Evolutionary conservation across 2,797 vertebrate genomes (phyloP), one percentile per base, ranked within the genome.

Genomic region (Antennarius maculatus): DNA sequence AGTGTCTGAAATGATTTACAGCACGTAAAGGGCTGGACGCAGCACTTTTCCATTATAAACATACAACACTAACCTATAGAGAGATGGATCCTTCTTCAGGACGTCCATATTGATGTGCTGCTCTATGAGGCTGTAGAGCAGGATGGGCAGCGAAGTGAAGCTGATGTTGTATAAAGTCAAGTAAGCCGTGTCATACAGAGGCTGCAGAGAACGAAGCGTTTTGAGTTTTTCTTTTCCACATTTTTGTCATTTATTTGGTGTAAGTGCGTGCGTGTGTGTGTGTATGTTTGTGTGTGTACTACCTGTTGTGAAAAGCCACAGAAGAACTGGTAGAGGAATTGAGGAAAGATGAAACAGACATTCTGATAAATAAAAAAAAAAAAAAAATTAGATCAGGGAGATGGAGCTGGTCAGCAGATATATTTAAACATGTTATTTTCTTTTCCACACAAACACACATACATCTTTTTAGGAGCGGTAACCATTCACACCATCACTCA

Each of bases 261-360:
- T 41, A 11, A 2, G 27, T 2, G 39, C 42, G 1, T 16, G 11
- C 45, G 31, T 29, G 11, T 63, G 3, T 28, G 14, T 45, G 37
- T 15, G 47, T 29, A 29, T 58, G 55, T 45, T 11, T 29, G 27
- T 41, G 17, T 56, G 43, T 42, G 18, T 42, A 7, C 78, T 89
- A 98, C 97, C 95, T 99, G 97, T 80, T 99, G 97, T 57, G 97
- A 99, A 91, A 98, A 99, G 67, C 97, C 97, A 84, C 97, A 99
- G 92, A 98, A 99, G 92, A 99, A 99, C 93, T 99, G 97, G 93
- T 98, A 99, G 53, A 99, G 95, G 92, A 99, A 99, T 92, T 99
- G 97, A 56, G 97, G 97, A 88, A 98, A 98, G 84, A 99, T 98
- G 92, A 99, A 99, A 88, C 96, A 97, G 74, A 98, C 96, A 67